These are phyloP conservation scores for Pampus argenteus DNA, from an alignment of 2,797 vertebrate species.

Conservation along the genomic window DNA sequence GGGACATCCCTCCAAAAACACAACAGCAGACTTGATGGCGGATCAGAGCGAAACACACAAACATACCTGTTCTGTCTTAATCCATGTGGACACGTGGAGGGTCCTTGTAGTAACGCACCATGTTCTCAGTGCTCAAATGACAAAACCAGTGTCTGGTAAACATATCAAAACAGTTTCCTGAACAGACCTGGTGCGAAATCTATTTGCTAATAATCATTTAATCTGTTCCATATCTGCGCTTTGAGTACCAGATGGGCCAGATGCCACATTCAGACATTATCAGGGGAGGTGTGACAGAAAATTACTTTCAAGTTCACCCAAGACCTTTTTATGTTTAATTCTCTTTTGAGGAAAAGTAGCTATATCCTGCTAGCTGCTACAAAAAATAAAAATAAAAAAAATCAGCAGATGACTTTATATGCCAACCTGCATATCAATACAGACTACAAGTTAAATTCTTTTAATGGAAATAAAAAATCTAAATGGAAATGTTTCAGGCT, in stretches of 20 bases:
- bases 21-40: slow-evolving; percentile 52
- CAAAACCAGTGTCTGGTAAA: slow-evolving; percentile 63
- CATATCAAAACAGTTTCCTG: slow-evolving; percentile 34
- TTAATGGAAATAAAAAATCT: neutral
- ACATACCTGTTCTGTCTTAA: slow-evolving; percentile 68
- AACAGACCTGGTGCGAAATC: slow-evolving; percentile 45
- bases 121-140: slow-evolving; percentile 48
- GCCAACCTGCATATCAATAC: no score
- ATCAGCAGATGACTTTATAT: neutral
- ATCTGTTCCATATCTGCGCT: slow-evolving; percentile 35
- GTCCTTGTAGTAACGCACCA: slow-evolving; percentile 47
- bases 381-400: neutral
- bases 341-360: neutral
- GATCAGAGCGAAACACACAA: slow-evolving; percentile 43
- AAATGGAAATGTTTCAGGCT: neutral
- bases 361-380: neutral
- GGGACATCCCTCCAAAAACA: slow-evolving; percentile 44
- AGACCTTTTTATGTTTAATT: neutral
- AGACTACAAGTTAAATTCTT: neutral
- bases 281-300: neutral
- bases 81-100: slow-evolving; percentile 63
- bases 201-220: slow-evolving; percentile 25
- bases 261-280: neutral
- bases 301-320: neutral
- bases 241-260: slow-evolving; percentile 21